Evolutionary conservation across 1,140 invertebrate species (phyloP).

Genomic region (Apolygus lucorum): DNA sequence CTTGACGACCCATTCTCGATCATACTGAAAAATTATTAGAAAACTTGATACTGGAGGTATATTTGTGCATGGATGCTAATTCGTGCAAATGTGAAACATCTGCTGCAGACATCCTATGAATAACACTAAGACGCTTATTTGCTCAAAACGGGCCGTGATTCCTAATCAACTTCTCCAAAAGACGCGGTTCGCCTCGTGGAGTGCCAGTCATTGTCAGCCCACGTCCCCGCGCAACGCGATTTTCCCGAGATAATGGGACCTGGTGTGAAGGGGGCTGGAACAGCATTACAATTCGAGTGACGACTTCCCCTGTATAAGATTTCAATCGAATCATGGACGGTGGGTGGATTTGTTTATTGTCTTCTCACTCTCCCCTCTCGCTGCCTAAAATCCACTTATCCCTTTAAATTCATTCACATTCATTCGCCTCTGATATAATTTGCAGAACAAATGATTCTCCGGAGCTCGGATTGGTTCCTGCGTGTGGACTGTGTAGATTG

Average conservation of each 20-base stretch:
- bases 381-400: not conserved
- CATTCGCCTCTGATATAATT: not conserved
- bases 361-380: not conserved
- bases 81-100: no score
- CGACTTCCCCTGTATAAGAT: not conserved
- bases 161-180: no score
- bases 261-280: not conserved
- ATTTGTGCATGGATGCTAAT: no score
- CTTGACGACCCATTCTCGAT: no score
- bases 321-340: not conserved
- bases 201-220: not conserved
- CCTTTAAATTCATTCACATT: not conserved
- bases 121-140: no score
- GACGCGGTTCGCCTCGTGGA: no score
- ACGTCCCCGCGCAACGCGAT: not conserved
- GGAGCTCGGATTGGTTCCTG: no score
- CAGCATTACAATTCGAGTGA: not conserved
- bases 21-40: no score
- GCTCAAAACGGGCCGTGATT: no score
- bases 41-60: no score
- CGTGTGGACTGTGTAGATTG: no score
- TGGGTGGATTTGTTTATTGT: constrained; percentile 1
- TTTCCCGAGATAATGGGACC: not conserved
- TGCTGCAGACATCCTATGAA: no score
- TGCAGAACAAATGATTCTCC: not conserved